Evolutionary conservation across 2,113 vertebrate genomes (phyloP), one percentile per base, ranked within the genome.

Genomic region (Phalacrocorax aristotelis): DNA sequence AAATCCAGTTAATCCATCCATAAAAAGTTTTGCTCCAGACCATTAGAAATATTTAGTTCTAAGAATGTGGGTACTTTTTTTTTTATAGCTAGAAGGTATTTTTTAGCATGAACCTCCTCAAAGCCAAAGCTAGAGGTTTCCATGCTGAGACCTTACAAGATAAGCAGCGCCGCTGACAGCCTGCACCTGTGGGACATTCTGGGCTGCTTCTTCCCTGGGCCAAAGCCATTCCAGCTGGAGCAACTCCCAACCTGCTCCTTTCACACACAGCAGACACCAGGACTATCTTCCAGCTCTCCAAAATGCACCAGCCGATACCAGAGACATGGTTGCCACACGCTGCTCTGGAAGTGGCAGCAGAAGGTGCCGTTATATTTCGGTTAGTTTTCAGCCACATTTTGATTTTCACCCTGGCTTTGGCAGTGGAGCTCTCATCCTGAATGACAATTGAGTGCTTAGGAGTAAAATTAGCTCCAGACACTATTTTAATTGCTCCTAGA

Each of bases 281-380:
- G 26, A 62, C 13, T 34, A 15, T 48, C 70, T 90, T 58, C 38
- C 80, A 86, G 38, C 42, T 68, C 58, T 88, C 57, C n/a, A 51
- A 46, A 90, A 60, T 2, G 16, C 0, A 0, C 30, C 0, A 3
- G 40, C 18, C 1, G 0, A 61, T 51, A 69, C 6, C 29, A 51
- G 80, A 70, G 26, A 4, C 4, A 0, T 0, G 0, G 14, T 51
- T 79, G 42, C 75, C 70, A 42, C 19, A 22, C 25, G 15, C 61
- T 72, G 40, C 84, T 81, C 77, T 91, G 74, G 60, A 75, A 65
- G 51, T 4, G 20, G 38, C 83, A 57, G 62, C 4, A 3, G 54
- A 69, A 94, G 68, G 49, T 81, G 60, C 72, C 61, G 70, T 42
- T 27, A 0, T 62, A 54, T 78, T 77, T 94, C 55, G 49, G 6